Base-by-base conservation (phyloP, 2,113 vertebrate species). In the Macrotis lagotis region DNA sequence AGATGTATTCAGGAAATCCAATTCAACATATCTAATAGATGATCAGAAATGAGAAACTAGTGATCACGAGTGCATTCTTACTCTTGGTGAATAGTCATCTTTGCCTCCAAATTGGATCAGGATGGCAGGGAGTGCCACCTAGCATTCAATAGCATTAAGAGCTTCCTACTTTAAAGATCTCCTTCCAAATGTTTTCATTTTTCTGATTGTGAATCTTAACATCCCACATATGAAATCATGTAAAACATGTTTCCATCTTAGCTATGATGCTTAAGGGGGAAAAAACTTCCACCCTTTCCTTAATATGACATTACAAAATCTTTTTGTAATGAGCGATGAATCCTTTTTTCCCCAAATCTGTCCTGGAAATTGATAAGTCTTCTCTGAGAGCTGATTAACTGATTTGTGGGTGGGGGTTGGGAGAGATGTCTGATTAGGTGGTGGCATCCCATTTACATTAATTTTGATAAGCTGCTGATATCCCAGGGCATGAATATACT, bases 251-350 rank as follows among this genome's bases (percentile, higher is more conserved):
- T n/a, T n/a, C n/a, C n/a, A n/a, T n/a, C n/a, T n/a, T n/a, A n/a
- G n/a, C n/a, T n/a, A n/a, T n/a, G n/a, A n/a, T n/a, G n/a, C n/a
- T n/a, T n/a, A n/a, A n/a, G n/a, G n/a, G n/a, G n/a, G n/a, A n/a
- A n/a, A n/a, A n/a, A n/a, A n/a, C 90, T 98, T 99, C 99, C 99
- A 99, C 99, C 99, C 99, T 97, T 99, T 99, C 92, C 98, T 98
- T 90, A 99, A 98, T 99, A 99, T 99, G 49, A 99, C 99, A 94
- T 99, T 99, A 99, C 99, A 99, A 98, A 99, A 99, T 99, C 99
- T 99, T 93, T 99, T 99, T 92, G 99, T 99, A n/a, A n/a, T 0
- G 99, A 99, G 9, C 99, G 99, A 96, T 99, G 99, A 52, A 99
- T 99, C 99, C 99, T 31, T 99, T 99, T 93, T 99, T 99, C 3